A percentile compares a stretch with the other conserved stretches of the same genome.
phyloP scores from a whole-genome alignment of 2,797 vertebrate genomes.

The Meriones psammophilus region DNA sequence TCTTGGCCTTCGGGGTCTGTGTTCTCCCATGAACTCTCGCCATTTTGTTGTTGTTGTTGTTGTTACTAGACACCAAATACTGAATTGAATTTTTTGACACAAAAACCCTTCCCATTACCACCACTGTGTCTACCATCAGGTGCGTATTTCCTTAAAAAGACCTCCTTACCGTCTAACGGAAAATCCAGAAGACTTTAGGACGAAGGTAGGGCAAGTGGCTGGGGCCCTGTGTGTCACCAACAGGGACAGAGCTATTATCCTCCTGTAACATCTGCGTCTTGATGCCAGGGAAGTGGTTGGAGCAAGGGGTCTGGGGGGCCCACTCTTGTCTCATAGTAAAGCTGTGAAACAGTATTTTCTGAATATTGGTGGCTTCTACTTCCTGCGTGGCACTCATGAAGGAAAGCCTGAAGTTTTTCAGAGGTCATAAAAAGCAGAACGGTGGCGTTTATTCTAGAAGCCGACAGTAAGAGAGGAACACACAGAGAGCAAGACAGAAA shows the following conservation, averaged over 20 bases:
- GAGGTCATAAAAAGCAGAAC: slow-evolving; percentile 25
- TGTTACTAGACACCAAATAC: slow-evolving; percentile 14
- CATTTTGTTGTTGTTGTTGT: slow-evolving; percentile 20
- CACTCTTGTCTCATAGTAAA: background rate
- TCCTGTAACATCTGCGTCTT: background rate
- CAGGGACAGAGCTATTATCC: background rate
- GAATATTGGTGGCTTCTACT: background rate
- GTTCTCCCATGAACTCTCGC: background rate
- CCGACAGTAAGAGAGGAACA: slow-evolving; percentile 24
- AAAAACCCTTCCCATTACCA: background rate
- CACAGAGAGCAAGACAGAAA: background rate
- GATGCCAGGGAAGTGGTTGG: background rate
- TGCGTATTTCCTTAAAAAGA: slow-evolving; percentile 12
- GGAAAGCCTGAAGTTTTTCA: background rate
- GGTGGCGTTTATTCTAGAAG: slow-evolving; percentile 9
- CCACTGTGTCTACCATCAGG: background rate
- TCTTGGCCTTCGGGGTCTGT: slow-evolving; percentile 6
- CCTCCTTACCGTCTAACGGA: background rate
- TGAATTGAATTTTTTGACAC: background rate
- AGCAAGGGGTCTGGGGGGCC: background rate
- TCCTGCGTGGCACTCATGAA: background rate
- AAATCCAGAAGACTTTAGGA: slow-evolving; percentile 29
- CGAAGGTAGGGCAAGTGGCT: background rate
- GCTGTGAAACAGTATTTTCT: background rate
- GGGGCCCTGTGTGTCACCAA: background rate